phyloP scores from a whole-genome alignment of 2,888 invertebrate genomes.

The Ornithoptera alexandrae region DNA sequence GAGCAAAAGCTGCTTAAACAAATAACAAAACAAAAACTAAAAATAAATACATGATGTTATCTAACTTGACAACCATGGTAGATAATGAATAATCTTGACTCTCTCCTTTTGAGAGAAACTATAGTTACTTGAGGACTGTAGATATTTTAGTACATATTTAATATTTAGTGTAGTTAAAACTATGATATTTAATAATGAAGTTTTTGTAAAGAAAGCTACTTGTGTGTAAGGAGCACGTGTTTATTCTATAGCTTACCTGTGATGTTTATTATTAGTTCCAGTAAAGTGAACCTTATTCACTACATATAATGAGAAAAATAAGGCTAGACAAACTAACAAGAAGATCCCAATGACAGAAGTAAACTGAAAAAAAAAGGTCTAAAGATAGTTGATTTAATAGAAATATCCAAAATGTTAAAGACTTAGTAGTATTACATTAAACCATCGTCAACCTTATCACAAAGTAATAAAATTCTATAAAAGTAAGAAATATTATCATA shows the following conservation, averaged over 20 bases:
- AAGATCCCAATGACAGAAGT: slow-evolving; percentile 13
- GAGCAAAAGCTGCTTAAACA: no score
- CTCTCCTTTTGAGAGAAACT: no score
- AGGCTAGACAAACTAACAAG: slow-evolving; percentile 4
- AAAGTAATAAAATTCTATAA: background rate
- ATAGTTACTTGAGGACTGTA: no score
- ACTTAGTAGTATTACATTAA: background rate
- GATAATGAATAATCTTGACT: no score
- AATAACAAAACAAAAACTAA: no score
- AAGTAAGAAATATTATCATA: background rate
- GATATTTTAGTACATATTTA: no score
- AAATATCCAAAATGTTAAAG: background rate
- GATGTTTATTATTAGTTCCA: slow-evolving; percentile 4
- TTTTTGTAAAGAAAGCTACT: background rate
- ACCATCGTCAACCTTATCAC: no score
- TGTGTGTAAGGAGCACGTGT: background rate
- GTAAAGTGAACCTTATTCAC: slow-evolving; percentile 7
- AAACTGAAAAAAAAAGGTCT: slow-evolving; percentile 18
- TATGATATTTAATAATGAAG: background rate
- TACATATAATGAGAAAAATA: slow-evolving; percentile 11
- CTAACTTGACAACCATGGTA: no score
- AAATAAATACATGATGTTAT: no score
- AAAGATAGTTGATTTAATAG: background rate
- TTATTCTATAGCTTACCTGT: slow-evolving; percentile 8
- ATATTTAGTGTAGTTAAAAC: background rate